Evolutionary conservation across 2,797 vertebrate species (phyloP), one percentile per base, ranked within the genome.

Genomic region (Poecilia gillii): DNA sequence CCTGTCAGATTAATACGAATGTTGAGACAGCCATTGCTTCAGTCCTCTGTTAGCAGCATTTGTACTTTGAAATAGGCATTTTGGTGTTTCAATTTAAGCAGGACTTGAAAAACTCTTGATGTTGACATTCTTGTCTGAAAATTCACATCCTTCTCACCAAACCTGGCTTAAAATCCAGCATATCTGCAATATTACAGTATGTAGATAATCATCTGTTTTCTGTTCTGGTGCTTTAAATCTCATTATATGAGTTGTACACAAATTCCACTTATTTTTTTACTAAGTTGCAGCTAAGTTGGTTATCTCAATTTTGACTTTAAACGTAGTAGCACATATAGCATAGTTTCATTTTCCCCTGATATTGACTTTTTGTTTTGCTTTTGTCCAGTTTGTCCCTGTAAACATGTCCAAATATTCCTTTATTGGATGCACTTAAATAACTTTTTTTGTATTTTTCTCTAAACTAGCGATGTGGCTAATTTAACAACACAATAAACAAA

Each of bases 401-500:
- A 49, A 76, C 31, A 31, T 76, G 78, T 84, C 39, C 1, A 78
- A 82, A 55, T 72, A 46, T 84, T 71, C 39, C 28, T 66, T 9
- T 71, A 80, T 59, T 28, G 28, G 57, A 18, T 88, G 81, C 82
- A 80, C 80, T 77, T 74, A 53, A 7, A 33, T 85, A 75, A 66
- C 66, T 77, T 75, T 81, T 33, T 45, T 59, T 59, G 14, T 64
- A 33, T 33, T 28, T 74, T 79, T 74, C 45, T 28, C 86, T 68
- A 79, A 84, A 57, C 74, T 62, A 74, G 14, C 90, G 79, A 82
- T 89, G 36, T 89, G 80, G 79, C 79, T 85, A 78, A 85, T 81
- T 89, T 91, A 79, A 82, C 84, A 86, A 85, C 86, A 92, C 87
- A 94, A 94, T 94, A 93, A 94, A 94, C 85, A 80, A 55, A 84